phyloP scores from a whole-genome alignment of 1,140 invertebrate species.

The Calosoma granatense region DNA sequence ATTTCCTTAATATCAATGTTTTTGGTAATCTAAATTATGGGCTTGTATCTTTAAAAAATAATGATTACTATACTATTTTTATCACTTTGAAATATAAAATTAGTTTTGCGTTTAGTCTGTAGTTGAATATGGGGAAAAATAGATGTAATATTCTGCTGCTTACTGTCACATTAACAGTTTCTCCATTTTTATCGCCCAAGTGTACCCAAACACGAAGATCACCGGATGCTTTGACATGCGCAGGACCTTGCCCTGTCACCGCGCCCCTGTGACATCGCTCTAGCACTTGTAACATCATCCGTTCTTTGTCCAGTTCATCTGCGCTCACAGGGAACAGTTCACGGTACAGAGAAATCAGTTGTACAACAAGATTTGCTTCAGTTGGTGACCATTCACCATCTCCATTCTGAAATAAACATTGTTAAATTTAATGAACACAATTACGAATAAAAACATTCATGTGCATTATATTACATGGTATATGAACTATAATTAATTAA shows the following conservation, averaged over 20 bases:
- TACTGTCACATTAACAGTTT: constrained; percentile 52
- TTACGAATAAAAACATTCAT: no score
- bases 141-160: no score
- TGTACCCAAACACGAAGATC: constrained; percentile 76
- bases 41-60: no score
- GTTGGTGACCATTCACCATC: constrained; percentile 15
- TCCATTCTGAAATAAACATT: neutral
- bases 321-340: constrained; percentile 49
- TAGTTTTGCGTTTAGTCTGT: no score
- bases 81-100: no score
- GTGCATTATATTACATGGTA: constrained; percentile 37
- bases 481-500: no score
- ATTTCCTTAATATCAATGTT: no score
- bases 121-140: no score
- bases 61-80: no score
- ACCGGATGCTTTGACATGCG: constrained; percentile 55
- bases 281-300: constrained; percentile 57
- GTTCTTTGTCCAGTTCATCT: constrained; percentile 52
- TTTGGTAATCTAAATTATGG: no score
- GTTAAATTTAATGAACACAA: neutral
- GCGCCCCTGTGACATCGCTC: constrained; percentile 42
- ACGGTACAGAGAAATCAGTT: constrained; percentile 38
- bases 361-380: constrained; percentile 20
- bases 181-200: constrained; percentile 42
- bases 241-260: constrained; percentile 32